Evolutionary conservation across 2,888 invertebrate genomes (phyloP), one percentile per base, ranked within the genome.

Genomic region (Caenorhabditis sp.): DNA sequence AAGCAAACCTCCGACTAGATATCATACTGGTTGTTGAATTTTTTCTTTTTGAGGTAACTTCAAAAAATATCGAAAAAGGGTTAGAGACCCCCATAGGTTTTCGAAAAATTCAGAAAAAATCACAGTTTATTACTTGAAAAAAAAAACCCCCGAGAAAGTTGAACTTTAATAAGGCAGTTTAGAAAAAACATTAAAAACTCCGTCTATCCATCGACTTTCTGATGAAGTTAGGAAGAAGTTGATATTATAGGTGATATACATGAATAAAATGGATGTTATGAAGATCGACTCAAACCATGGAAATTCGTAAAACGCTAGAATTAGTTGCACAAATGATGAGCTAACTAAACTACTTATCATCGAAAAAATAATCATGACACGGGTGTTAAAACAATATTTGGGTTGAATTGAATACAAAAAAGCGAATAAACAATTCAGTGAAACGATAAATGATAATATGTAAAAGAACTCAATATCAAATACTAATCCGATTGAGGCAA

Each of bases 401-500:
- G 53, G 65, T 27, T 74, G 74, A 21, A 74, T 60, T 5, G 69
- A 58, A 59, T 68, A 68, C 3, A 73, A 53, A 0, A 69, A 24
- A 5, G 62, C 49, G 26, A 58, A 37, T 17, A 27, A 10, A 2
- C 21, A 21, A 61, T 68, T 73, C 14, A 62, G 21, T 31, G 58
- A 73, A 17, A 63, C 31, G 1, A 50, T 51, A 19, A 69, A 74
- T 19, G 57, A 60, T 1, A 53, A 31, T 12, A 74, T 63, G 43
- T 74, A 74, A 1, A 66, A n/a, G 2, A 74, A 5, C 63, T 74
- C 74, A 1, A 64, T 75, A 50, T 75, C 66, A 23, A 64, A 64
- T 19, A 4, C 53, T 24, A 70, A 55, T n/a, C 64, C 62, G 6
- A 74, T 19, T 17, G 66, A 60, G 1, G 66, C 60, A 12, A 63